phyloP scores from a whole-genome alignment of 2,888 invertebrate genomes.

The Dryocosmus kuriphilus region DNA sequence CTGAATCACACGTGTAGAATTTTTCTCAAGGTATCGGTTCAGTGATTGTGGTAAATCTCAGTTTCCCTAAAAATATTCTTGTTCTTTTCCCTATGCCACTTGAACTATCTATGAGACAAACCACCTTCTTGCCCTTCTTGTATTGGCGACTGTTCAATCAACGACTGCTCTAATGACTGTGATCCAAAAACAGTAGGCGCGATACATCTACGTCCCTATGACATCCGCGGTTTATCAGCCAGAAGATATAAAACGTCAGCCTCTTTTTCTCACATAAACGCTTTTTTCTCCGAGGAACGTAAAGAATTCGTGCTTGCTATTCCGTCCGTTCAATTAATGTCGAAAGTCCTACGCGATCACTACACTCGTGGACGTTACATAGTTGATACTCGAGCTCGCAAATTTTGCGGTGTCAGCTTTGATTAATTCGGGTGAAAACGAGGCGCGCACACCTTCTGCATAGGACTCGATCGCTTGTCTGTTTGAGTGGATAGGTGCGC shows the following conservation, averaged over 20 bases:
- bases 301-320: background rate
- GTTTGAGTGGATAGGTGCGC: slow-evolving; percentile 69
- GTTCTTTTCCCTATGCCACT: background rate
- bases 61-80: background rate
- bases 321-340: background rate
- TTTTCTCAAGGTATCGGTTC: background rate
- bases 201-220: slow-evolving; percentile 17
- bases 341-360: slow-evolving; percentile 20
- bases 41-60: background rate
- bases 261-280: slow-evolving; percentile 22
- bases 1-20: background rate
- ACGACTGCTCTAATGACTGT: background rate
- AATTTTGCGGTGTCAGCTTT: slow-evolving; percentile 61
- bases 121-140: background rate
- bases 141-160: slow-evolving; percentile 5
- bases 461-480: slow-evolving; percentile 54
- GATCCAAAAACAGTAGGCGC: slow-evolving; percentile 24
- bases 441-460: slow-evolving; percentile 67
- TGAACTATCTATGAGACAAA: background rate
- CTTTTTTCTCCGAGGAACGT: background rate
- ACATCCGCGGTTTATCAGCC: slow-evolving; percentile 10
- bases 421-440: slow-evolving; percentile 63
- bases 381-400: slow-evolving; percentile 50
- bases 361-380: slow-evolving; percentile 41
- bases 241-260: slow-evolving; percentile 27